Evolutionary conservation across 2,797 vertebrate genomes (phyloP).

Genomic region (Gymnodraco acuticeps): DNA sequence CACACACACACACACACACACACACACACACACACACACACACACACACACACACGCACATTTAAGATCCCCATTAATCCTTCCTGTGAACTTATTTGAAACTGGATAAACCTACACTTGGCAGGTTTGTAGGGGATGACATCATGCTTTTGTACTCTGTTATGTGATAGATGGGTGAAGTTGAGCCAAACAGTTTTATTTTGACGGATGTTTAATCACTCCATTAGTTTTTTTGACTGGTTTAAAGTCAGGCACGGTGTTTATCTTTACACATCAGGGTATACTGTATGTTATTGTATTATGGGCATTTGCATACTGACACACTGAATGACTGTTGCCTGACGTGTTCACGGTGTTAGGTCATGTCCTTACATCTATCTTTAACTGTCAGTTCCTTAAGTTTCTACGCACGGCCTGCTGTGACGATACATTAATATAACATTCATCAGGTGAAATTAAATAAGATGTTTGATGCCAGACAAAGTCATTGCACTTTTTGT

Average conservation of each 20-base stretch:
- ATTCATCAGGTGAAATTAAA: not conserved
- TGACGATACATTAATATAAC: not conserved
- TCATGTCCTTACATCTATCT: not conserved
- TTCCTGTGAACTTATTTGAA: slow-evolving; percentile 42
- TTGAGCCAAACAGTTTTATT: slow-evolving; percentile 33
- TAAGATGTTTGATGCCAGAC: not conserved
- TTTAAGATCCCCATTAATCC: not conserved
- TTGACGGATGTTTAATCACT: slow-evolving; percentile 7
- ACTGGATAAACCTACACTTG: slow-evolving; percentile 56
- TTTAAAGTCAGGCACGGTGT: not conserved
- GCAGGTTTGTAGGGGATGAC: slow-evolving; percentile 68
- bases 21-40: too few species aligned
- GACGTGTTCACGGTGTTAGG: slow-evolving; percentile 20
- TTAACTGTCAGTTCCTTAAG: not conserved
- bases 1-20: too few species aligned
- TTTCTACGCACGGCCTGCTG: not conserved
- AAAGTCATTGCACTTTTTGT: slow-evolving; percentile 9
- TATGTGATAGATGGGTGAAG: slow-evolving; percentile 31
- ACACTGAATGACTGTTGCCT: slow-evolving; percentile 8
- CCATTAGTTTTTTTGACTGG: not conserved
- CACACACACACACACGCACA: too few species aligned
- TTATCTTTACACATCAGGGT: not conserved
- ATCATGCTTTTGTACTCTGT: slow-evolving; percentile 71
- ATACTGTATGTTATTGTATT: not conserved
- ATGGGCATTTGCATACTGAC: not conserved